A percentile compares a stretch with the other conserved stretches of the same genome.
phyloP scores from a whole-genome alignment of 2,113 vertebrate species.

The Turnix velox region DNA sequence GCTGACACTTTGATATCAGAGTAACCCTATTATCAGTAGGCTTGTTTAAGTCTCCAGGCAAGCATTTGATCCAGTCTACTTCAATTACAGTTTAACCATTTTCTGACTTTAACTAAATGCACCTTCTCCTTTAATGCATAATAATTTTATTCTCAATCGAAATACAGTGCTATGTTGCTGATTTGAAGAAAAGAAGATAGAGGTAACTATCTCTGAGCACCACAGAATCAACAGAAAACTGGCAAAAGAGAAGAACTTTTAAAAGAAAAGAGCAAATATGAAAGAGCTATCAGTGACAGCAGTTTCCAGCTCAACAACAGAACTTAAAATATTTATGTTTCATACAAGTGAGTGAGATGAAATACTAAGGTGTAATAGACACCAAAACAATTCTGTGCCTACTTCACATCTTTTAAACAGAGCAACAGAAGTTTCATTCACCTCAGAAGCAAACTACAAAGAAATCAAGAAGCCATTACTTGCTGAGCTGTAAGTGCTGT shows the following conservation, averaged over 20 bases:
- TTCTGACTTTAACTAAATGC: background rate
- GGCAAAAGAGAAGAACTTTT: background rate
- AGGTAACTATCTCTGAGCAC: background rate
- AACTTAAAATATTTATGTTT: background rate
- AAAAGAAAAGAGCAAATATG: background rate
- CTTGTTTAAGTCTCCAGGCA: background rate
- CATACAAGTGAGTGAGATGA: background rate
- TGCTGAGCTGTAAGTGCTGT: background rate
- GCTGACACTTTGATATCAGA: background rate
- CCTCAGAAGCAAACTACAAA: background rate
- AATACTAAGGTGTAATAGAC: background rate
- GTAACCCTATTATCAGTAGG: background rate
- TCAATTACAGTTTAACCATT: background rate
- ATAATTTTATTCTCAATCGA: background rate
- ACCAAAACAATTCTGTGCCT: background rate
- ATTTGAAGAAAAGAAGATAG: background rate
- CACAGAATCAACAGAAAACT: background rate
- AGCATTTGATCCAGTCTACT: background rate
- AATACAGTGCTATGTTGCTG: background rate
- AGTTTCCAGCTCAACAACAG: background rate
- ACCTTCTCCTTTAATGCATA: background rate
- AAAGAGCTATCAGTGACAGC: background rate
- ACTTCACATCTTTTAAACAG: background rate
- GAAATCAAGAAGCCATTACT: background rate
- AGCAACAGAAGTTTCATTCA: background rate